phyloP scores from a whole-genome alignment of 2,888 invertebrate genomes.

The Lepidochitona cinerea region DNA sequence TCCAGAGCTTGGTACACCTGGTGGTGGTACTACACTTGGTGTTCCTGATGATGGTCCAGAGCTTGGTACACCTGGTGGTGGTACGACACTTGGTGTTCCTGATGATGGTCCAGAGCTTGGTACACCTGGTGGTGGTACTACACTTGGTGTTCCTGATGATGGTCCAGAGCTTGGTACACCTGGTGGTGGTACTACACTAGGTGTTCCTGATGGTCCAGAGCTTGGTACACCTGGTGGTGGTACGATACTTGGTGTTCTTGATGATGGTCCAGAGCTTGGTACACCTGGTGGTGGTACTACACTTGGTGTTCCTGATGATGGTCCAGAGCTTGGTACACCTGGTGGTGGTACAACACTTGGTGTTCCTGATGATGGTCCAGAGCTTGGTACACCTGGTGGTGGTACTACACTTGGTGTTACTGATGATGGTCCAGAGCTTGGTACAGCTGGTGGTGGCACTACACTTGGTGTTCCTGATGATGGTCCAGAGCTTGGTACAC shows the following conservation, averaged over 20 bases:
- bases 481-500: not conserved
- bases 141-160: not conserved
- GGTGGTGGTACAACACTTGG: not conserved
- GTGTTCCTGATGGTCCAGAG: not conserved
- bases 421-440: not conserved
- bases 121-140: not conserved
- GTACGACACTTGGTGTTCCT: not conserved
- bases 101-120: not conserved
- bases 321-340: no score
- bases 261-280: not conserved
- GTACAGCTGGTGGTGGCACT: not conserved
- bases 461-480: not conserved
- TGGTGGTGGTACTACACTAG: not conserved
- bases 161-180: no score
- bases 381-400: not conserved
- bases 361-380: not conserved
- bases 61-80: not conserved
- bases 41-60: not conserved
- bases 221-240: not conserved
- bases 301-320: not conserved
- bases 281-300: not conserved
- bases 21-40: not conserved
- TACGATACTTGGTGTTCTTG: not conserved
- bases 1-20: not conserved
- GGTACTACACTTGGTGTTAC: not conserved